phyloP scores from a whole-genome alignment of 2,797 vertebrate genomes.

The Phataginus tetradactyla region DNA sequence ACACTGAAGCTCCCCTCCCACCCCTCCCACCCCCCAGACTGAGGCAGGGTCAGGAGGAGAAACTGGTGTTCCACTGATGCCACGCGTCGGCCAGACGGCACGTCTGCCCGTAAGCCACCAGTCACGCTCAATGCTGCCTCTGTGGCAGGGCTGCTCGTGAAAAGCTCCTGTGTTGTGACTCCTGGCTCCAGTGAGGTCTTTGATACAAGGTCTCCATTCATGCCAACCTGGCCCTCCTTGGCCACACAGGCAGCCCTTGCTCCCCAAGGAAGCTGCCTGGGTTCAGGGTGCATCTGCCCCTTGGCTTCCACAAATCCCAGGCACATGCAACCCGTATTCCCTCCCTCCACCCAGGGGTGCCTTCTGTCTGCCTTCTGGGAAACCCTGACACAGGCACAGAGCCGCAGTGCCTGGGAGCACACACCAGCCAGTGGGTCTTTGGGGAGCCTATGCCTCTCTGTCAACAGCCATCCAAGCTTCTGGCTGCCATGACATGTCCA shows the following conservation, averaged over 20 bases:
- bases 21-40: not conserved
- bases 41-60: not conserved
- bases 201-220: slow-evolving; percentile 84
- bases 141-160: slow-evolving; percentile 69
- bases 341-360: not conserved
- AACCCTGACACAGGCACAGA: not conserved
- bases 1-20: not conserved
- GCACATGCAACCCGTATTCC: not conserved
- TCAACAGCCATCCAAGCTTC: not conserved
- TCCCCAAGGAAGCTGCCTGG: not conserved
- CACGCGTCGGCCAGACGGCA: slow-evolving; percentile 41
- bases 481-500: slow-evolving; percentile 71
- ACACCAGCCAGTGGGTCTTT: slow-evolving; percentile 37
- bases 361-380: not conserved
- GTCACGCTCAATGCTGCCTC: slow-evolving; percentile 61
- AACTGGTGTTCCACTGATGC: slow-evolving; percentile 33
- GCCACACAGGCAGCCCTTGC: slow-evolving; percentile 52
- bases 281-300: not conserved
- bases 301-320: not conserved
- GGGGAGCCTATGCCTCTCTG: slow-evolving; percentile 39
- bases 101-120: not conserved
- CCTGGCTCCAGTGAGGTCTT: not conserved
- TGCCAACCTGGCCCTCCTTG: slow-evolving; percentile 25
- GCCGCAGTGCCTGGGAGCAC: not conserved
- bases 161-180: slow-evolving; percentile 83